Base-by-base conservation (phyloP, 2,888 invertebrate species). In the Drosophila maculinotata region DNA sequence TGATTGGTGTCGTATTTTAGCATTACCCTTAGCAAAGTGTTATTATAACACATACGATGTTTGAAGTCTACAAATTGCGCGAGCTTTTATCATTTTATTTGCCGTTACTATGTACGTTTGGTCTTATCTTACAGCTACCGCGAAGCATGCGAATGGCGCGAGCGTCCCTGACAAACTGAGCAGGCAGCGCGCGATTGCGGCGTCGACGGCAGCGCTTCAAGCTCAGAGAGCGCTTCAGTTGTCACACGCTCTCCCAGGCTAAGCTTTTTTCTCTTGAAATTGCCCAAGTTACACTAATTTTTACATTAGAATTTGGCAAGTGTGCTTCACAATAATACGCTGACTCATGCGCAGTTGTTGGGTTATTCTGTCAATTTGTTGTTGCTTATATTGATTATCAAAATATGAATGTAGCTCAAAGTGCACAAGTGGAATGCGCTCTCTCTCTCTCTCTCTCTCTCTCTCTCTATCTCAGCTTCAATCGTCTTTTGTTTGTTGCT, bases 161-260 rank as follows among this genome's bases (percentile, higher is more conserved):
- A 77, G 35, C 45, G 64, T 73, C 62, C 51, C 51, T 60, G 49
- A 65, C 35, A 60, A 64, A 79, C 84, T 79, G 74, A 83, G n/a
- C n/a, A n/a, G 20, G 45, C 57, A 33, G 17, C 39, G 26, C 28
- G 20, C 56, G 51, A 41, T 52, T n/a, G 44, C 23, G 26, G 44
- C 38, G 26, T 26, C 48, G 49, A 28, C 28, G n/a, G 10, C 45
- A 20, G 17, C 36, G 31, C 48, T 8, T 33, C 38, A 31, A 60
- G 39, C 20, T 17, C 23, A 10, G 15, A 36, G 41, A 59, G 36
- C 33, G 9, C 1, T 8, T 5, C 23, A 10, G n/a, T n/a, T 28
- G 9, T 9, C 20, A 6, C 5, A 26, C 14, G 14, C 33, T n/a
- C 33, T 41, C 26, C 35, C 23, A 26, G 17, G 1, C 10, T 1